phyloP scores from a whole-genome alignment of 1,140 invertebrate genomes.

The Heterodera schachtii region DNA sequence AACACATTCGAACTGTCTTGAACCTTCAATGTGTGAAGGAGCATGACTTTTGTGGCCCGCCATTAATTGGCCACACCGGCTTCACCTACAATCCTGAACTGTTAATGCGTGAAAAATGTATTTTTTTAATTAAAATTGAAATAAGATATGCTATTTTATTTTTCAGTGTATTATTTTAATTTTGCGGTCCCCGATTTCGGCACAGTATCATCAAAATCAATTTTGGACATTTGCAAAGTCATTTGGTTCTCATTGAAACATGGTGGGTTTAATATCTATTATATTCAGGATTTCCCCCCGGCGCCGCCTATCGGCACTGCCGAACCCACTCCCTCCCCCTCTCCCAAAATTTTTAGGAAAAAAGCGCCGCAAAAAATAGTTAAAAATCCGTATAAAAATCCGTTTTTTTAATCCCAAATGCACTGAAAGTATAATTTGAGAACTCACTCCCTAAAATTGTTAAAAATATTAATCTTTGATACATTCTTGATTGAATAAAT shows the following conservation, averaged over 20 bases:
- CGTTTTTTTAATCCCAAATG: too few relatives aligned
- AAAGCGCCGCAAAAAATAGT: too few relatives aligned
- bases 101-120: slow-evolving; percentile 51
- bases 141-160: slow-evolving; percentile 1
- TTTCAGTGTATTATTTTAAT: slow-evolving; percentile 54
- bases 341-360: too few relatives aligned
- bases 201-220: slow-evolving; percentile 19
- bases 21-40: slow-evolving; percentile 50
- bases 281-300: too few relatives aligned
- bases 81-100: slow-evolving; percentile 55
- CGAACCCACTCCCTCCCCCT: too few relatives aligned
- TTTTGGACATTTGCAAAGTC: slow-evolving; percentile 53
- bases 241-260: slow-evolving; percentile 49
- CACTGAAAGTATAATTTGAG: too few relatives aligned
- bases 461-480: too few relatives aligned
- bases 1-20: slow-evolving; percentile 41
- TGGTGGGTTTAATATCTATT: slow-evolving; percentile 12
- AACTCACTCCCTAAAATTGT: too few relatives aligned
- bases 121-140: not conserved
- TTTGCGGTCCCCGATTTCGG: slow-evolving; percentile 56
- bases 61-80: slow-evolving; percentile 37
- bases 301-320: too few relatives aligned
- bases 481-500: too few relatives aligned
- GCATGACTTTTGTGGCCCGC: slow-evolving; percentile 53
- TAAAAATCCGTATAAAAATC: too few relatives aligned